These are phyloP conservation scores for Anoura caudifer DNA, from an alignment of 2,113 vertebrate species.

Conservation along the genomic window DNA sequence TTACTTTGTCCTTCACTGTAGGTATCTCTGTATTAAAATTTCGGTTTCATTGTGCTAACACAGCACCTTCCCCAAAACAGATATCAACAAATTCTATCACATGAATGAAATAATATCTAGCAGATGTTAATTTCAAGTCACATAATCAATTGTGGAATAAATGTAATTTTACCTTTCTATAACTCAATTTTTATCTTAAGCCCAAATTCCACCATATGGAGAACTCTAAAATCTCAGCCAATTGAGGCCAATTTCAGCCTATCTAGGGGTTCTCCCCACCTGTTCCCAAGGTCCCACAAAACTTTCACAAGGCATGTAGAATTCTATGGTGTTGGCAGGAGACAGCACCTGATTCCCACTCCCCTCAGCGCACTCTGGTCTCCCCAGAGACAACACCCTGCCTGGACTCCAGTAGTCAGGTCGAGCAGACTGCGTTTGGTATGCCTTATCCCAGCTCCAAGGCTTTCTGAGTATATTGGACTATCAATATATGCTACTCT, in stretches of 20 bases:
- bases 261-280: neutral
- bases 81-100: neutral
- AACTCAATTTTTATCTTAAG: slow-evolving; percentile 25
- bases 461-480: fast-evolving
- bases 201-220: neutral
- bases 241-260: neutral
- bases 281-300: neutral
- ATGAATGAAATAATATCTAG: neutral
- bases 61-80: neutral
- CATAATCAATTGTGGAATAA: neutral
- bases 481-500: neutral
- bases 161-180: slow-evolving; percentile 1
- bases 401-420: neutral
- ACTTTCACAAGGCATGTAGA: neutral
- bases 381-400: neutral
- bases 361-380: neutral
- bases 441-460: neutral
- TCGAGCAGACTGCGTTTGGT: too few species aligned
- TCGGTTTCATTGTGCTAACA: neutral
- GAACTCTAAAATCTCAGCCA: neutral
- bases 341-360: neutral
- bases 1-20: neutral
- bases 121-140: neutral
- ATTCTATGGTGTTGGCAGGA: neutral
- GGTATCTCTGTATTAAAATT: neutral